Conservation (phyloP, 1,140 invertebrate species). For the Zaprionus kolodkinae region DNA sequence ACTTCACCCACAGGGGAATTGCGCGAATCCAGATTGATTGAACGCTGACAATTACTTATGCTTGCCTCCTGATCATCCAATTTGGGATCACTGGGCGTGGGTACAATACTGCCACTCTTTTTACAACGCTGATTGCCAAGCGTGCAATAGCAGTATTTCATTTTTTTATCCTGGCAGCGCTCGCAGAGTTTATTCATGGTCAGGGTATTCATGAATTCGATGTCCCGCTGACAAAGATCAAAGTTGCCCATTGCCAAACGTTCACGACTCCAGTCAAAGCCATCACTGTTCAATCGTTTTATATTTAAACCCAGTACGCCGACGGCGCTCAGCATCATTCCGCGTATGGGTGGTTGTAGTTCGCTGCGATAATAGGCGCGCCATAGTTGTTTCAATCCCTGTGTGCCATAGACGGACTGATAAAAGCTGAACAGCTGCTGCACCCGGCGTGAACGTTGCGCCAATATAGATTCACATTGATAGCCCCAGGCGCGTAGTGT, state of each 20-base stretch:
- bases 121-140: slow-evolving; percentile 87
- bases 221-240: slow-evolving; percentile 65
- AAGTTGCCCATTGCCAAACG: slow-evolving; percentile 70
- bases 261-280: slow-evolving; percentile 75
- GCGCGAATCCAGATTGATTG: slow-evolving; percentile 37
- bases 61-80: slow-evolving; percentile 36
- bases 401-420: slow-evolving; percentile 87
- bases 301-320: slow-evolving; percentile 70
- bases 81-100: slow-evolving; percentile 49
- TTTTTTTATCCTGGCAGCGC: slow-evolving; percentile 85
- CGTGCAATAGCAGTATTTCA: slow-evolving; percentile 86
- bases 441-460: slow-evolving; percentile 86
- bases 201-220: slow-evolving; percentile 73
- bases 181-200: slow-evolving; percentile 83
- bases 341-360: slow-evolving; percentile 67
- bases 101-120: slow-evolving; percentile 84
- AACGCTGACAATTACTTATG: slow-evolving; percentile 51
- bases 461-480: slow-evolving; percentile 88
- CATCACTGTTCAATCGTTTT: slow-evolving; percentile 48
- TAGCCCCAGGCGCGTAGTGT: slow-evolving; percentile 85
- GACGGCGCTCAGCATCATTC: slow-evolving; percentile 72
- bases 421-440: slow-evolving; percentile 88
- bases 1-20: slow-evolving; percentile 75
- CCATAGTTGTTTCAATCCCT: slow-evolving; percentile 86
- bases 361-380: slow-evolving; percentile 84